Conservation (phyloP, 2,888 invertebrate species). For the Andrena bicolor region DNA sequence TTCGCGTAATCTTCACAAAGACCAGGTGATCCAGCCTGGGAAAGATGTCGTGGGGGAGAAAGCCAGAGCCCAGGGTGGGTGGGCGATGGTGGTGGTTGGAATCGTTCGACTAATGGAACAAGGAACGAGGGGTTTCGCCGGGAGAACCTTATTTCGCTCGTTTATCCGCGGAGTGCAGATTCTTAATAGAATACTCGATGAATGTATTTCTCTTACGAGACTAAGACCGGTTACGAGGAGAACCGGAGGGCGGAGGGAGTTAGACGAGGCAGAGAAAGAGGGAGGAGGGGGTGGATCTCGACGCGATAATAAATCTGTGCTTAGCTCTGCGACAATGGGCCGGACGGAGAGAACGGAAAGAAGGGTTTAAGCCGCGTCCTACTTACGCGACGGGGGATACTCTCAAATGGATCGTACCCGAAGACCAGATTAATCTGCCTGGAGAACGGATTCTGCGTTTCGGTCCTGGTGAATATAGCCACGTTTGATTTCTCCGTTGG, state of each 20-base stretch:
- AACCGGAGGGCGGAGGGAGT: constrained; percentile 38
- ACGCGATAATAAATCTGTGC: constrained; percentile 81
- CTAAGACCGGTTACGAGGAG: constrained; percentile 72
- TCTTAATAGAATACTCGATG: constrained; percentile 83
- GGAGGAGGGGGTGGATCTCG: constrained; percentile 67
- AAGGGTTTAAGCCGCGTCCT: constrained; percentile 81
- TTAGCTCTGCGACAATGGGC: constrained; percentile 81
- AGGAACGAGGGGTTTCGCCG: constrained; percentile 52
- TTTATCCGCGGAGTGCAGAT: constrained; percentile 80
- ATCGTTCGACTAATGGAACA: constrained; percentile 75
- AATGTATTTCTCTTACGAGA: constrained; percentile 81
- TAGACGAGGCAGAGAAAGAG: constrained; percentile 33
- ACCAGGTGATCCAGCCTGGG: constrained; percentile 56
- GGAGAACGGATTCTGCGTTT: constrained; percentile 70
- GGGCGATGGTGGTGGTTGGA: constrained; percentile 45
- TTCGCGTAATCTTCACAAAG: constrained; percentile 55
- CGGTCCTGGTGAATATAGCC: constrained; percentile 47
- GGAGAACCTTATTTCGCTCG: constrained; percentile 75
- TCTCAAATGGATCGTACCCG: constrained; percentile 78
- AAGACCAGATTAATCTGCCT: constrained; percentile 76
- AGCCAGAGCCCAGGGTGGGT: constrained; percentile 15
- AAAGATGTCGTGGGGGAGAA: constrained; percentile 46
- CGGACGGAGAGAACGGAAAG: constrained; percentile 76
- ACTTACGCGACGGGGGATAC: constrained; percentile 75
- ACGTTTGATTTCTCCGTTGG: constrained; percentile 56